Percentiles rank a stretch among this genome's conserved stretches.
Evolutionary conservation across 2,797 vertebrate species (phyloP).

Genomic region (Lophius americanus): DNA sequence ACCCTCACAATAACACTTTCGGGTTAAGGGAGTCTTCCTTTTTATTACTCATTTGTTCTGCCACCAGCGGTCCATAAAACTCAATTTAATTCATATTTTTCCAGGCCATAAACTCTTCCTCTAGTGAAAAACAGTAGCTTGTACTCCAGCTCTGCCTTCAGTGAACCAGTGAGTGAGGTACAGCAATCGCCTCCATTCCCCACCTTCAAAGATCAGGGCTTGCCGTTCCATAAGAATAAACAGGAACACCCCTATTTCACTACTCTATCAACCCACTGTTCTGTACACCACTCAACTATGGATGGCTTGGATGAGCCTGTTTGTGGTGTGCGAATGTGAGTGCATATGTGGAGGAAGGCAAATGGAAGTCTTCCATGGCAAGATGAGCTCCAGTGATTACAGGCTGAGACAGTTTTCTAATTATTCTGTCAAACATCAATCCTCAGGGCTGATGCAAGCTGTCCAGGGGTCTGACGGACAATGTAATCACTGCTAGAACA

Average conservation of each 20-base stretch:
- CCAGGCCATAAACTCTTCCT: constrained; percentile 59
- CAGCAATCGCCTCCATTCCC: constrained; percentile 40
- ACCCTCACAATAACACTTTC: constrained; percentile 3
- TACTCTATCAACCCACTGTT: constrained; percentile 68
- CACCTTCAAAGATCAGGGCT: constrained; percentile 69
- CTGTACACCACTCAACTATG: constrained; percentile 59
- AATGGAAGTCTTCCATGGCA: constrained; percentile 81
- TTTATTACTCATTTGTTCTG: constrained; percentile 56
- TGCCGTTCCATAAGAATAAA: constrained; percentile 83
- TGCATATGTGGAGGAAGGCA: constrained; percentile 46
- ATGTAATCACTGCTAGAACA: constrained; percentile 89
- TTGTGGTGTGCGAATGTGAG: constrained; percentile 23
- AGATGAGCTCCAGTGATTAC: constrained; percentile 91
- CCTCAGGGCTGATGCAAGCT: constrained; percentile 87
- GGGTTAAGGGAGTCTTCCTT: constrained; percentile 21
- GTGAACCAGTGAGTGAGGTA: constrained; percentile 42
- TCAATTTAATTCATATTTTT: constrained; percentile 61
- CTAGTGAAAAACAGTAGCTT: constrained; percentile 38
- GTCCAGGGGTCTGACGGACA: constrained; percentile 90
- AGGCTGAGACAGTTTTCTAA: constrained; percentile 97
- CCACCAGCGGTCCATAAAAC: constrained; percentile 59
- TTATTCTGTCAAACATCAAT: constrained; percentile 99
- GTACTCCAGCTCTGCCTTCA: constrained; percentile 42
- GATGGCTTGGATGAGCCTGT: constrained; percentile 40
- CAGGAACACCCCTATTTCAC: constrained; percentile 78